These are phyloP conservation scores for Hylyphantes graminicola DNA, from an alignment of 1,140 invertebrate genomes.

Conservation along the genomic window DNA sequence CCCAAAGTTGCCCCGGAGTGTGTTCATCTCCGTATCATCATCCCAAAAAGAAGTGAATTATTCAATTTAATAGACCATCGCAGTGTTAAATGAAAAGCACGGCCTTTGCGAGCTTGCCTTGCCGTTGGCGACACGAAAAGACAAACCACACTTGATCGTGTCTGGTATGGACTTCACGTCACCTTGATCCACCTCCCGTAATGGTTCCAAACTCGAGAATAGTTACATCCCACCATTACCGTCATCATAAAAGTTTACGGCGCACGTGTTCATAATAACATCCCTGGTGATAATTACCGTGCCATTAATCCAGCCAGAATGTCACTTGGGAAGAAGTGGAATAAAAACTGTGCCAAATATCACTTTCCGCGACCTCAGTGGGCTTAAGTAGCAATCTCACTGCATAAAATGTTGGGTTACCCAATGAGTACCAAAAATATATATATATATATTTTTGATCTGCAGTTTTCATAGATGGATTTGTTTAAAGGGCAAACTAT, in stretches of 20 bases:
- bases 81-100: slow-evolving; percentile 24
- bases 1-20: too few relatives aligned
- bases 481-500: too few relatives aligned
- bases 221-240: slow-evolving; percentile 24
- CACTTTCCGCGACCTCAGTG: slow-evolving; percentile 3
- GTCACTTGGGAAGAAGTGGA: background rate
- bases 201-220: slow-evolving; percentile 24
- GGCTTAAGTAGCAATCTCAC: too few relatives aligned
- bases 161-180: slow-evolving; percentile 18
- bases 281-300: slow-evolving; percentile 19
- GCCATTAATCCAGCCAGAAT: slow-evolving; percentile 16
- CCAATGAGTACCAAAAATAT: too few relatives aligned
- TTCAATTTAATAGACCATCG: slow-evolving; percentile 28
- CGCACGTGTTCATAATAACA: slow-evolving; percentile 34
- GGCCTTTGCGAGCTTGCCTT: background rate
- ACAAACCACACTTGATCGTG: background rate
- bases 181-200: background rate
- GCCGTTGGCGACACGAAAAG: background rate
- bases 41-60: slow-evolving; percentile 26
- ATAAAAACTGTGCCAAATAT: slow-evolving; percentile 42
- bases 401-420: too few relatives aligned
- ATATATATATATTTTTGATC: too few relatives aligned
- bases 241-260: slow-evolving; percentile 17
- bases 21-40: background rate
- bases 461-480: too few relatives aligned